Evolutionary conservation across 2,888 invertebrate species (phyloP).

Genomic region (Pheosia tremula): DNA sequence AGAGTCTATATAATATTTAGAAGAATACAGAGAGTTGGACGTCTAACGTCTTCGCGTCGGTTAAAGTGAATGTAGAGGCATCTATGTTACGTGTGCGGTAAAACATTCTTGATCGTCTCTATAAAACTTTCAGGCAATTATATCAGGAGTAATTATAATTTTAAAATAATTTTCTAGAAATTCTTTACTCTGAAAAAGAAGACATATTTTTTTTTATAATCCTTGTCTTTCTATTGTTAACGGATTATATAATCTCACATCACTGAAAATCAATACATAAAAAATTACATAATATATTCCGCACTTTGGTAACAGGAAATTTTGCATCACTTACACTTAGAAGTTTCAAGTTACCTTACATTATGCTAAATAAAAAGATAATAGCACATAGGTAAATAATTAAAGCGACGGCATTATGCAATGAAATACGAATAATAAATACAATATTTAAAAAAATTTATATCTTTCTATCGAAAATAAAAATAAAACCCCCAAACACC

Average conservation of each 20-base stretch:
- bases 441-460: slow-evolving; percentile 24
- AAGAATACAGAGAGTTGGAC: background rate
- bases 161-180: too few species aligned
- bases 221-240: background rate
- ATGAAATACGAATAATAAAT: slow-evolving; percentile 23
- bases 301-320: background rate
- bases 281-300: background rate
- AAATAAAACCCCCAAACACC: slow-evolving; percentile 32
- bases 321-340: background rate
- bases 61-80: background rate
- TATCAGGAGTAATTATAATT: too few species aligned
- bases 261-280: background rate
- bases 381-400: background rate
- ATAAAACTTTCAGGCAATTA: too few species aligned
- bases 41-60: background rate
- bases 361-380: background rate
- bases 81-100: background rate
- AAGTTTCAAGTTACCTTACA: background rate
- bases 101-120: background rate
- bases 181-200: too few species aligned
- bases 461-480: slow-evolving; percentile 22
- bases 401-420: background rate
- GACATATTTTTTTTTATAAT: background rate
- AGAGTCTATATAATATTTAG: background rate
- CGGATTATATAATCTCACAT: background rate